Base-by-base conservation (phyloP, 2,113 vertebrate genomes). In the Myiozetetes cayanensis region DNA sequence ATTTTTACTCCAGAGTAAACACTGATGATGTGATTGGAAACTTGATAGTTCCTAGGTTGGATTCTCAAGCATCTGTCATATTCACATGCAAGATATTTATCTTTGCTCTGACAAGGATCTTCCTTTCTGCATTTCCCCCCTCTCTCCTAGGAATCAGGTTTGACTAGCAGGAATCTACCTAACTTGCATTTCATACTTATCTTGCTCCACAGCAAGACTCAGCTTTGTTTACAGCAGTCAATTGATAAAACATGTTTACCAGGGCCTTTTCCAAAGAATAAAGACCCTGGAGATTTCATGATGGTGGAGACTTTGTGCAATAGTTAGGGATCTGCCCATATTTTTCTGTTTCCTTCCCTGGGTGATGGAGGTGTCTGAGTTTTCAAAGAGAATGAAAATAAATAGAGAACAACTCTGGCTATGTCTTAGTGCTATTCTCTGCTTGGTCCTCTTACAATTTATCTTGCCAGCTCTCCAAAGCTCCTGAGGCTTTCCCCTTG, bases 21-120 rank as follows among this genome's bases (percentile, higher is more conserved):
- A 35, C 44, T 95, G 83, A 96, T 89, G 88, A 96, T 86, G 90
- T 96, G 92, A 96, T 73, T 92, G 83, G 93, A 96, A 95, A 95
- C 52, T 61, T 25, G 21, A 96, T 93, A 92, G 76, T 84, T 93
- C 53, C 76, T 90, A 31, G 14, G 10, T 30, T 90, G 65, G 61
- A 90, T 84, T 91, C 81, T 80, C 50, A 92, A 71, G 71, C 43
- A 90, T 66, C 73, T 78, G 76, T 81, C 37, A 46, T 70, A 46
- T 56, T 89, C 93, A 84, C 6, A 2, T 91, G 37, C 47, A 87
- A 63, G 75, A 87, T 91, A 82, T 72, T 95, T 28, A 91, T 92
- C 90, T 80, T 77, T 76, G 20, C 55, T 93, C 74, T 90, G 90
- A 93, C 93, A 89, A 4, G 10, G 18, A 55, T 95, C 77, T 94